Evolutionary conservation across 2,888 invertebrate species (phyloP).

Genomic region (Drosophila ustulata): DNA sequence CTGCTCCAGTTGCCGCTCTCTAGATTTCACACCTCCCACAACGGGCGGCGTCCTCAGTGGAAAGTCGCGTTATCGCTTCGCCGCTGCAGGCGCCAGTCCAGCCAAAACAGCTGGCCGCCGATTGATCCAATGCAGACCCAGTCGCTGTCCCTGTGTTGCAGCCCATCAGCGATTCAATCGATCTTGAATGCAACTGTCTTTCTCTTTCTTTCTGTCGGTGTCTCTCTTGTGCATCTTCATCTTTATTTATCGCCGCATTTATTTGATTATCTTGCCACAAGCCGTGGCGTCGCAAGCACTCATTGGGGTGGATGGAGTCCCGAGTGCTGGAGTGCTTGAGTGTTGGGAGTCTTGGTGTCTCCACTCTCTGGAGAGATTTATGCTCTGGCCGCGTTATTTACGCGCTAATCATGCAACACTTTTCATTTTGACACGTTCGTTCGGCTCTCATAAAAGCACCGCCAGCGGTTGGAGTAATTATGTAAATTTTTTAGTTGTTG

Average conservation of each 20-base stretch:
- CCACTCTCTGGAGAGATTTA: constrained; percentile 61
- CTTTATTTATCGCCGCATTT: constrained; percentile 79
- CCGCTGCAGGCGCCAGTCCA: constrained; percentile 69
- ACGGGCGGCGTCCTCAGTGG: constrained; percentile 39
- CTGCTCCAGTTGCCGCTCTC: constrained; percentile 9
- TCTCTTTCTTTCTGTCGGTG: constrained; percentile 11
- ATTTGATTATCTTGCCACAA: constrained; percentile 73
- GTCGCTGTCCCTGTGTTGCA: constrained; percentile 21
- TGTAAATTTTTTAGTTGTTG: constrained; percentile 67
- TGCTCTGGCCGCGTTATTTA: constrained; percentile 74
- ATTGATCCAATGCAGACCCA: constrained; percentile 9
- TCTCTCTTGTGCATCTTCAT: constrained; percentile 69
- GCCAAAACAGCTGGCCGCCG: constrained; percentile 54
- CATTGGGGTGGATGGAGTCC: constrained; percentile 19
- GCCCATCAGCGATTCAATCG: constrained; percentile 57
- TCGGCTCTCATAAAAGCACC: constrained; percentile 69
- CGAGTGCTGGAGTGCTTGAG: neutral
- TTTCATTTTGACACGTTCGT: constrained; percentile 81
- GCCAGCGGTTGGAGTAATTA: constrained; percentile 73
- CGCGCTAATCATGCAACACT: constrained; percentile 82
- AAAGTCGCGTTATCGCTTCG: constrained; percentile 32
- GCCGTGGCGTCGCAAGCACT: constrained; percentile 2
- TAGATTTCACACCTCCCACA: constrained; percentile 75
- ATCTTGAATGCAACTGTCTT: constrained; percentile 28
- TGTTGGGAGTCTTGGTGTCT: neutral